Evolutionary conservation across 2,888 invertebrate species (phyloP).

Genomic region (Trachelus troglodyta): DNA sequence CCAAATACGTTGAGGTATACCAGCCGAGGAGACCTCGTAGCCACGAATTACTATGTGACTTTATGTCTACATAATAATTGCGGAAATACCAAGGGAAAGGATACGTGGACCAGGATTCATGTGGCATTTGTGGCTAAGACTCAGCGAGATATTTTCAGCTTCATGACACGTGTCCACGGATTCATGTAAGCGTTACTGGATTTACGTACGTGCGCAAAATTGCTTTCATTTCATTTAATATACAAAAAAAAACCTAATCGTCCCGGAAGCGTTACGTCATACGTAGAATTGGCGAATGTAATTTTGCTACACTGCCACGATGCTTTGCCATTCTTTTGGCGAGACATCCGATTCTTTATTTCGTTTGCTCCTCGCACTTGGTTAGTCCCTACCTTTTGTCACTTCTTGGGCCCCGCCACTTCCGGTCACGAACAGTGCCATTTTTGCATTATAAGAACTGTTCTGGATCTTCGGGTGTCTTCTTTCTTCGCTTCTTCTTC

Average conservation of each 20-base stretch:
- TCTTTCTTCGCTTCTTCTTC: neutral
- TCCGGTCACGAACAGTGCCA: neutral
- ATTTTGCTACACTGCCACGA: neutral
- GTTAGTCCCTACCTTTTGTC: neutral
- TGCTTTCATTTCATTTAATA: neutral
- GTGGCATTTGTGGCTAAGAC: neutral
- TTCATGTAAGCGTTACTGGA: neutral
- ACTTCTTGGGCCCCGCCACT: neutral
- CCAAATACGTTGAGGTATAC: neutral
- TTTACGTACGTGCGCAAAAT: neutral
- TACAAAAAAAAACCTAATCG: neutral
- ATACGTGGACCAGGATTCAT: neutral
- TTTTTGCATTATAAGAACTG: neutral
- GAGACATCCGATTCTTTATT: neutral
- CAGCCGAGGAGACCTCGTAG: neutral
- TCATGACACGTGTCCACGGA: neutral
- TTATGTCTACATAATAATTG: slow-evolving; percentile 26
- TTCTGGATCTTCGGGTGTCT: neutral
- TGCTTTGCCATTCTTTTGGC: neutral
- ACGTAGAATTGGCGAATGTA: neutral
- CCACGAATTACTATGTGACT: neutral
- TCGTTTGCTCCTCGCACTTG: neutral
- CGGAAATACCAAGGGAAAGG: slow-evolving; percentile 23
- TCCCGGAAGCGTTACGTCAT: neutral
- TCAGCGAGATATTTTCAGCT: neutral